Percentiles rank a stretch among this genome's conserved stretches.
phyloP scores from a whole-genome alignment of 2,113 vertebrate genomes.

The Anseranas semipalmata region DNA sequence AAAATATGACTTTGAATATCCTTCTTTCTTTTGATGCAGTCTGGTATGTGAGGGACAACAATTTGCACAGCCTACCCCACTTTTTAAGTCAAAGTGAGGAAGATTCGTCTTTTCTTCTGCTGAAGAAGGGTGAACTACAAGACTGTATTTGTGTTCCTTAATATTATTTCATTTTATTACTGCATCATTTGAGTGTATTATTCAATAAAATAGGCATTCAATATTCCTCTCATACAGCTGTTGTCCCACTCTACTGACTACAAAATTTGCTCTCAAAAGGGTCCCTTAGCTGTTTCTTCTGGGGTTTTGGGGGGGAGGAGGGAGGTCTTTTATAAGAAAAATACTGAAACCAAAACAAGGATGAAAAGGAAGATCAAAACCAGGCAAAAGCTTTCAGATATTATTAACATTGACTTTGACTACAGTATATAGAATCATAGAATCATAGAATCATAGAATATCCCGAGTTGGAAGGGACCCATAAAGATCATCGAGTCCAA shows the following conservation, averaged over 20 bases:
- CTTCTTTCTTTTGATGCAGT: neutral
- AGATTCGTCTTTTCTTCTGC: neutral
- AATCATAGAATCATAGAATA: no score
- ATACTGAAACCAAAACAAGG: neutral
- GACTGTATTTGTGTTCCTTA: neutral
- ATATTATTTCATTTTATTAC: neutral
- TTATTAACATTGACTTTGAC: neutral
- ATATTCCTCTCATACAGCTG: neutral
- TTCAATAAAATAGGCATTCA: neutral
- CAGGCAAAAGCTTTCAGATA: neutral
- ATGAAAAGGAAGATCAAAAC: neutral
- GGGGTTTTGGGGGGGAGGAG: accelerated
- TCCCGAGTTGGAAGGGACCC: no score
- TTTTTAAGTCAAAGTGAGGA: neutral
- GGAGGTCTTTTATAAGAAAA: neutral
- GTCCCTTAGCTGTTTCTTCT: neutral
- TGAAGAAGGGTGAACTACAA: neutral
- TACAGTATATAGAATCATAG: neutral
- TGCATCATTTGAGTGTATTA: neutral
- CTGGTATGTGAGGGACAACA: neutral
- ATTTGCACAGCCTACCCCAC: neutral
- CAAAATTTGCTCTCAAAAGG: neutral
- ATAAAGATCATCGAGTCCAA: no score
- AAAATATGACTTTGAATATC: neutral
- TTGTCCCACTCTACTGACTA: neutral